A percentile compares a stretch with the other conserved stretches of the same genome.
Conservation (phyloP, 2,113 vertebrate genomes). For the Siniperca chuatsi region DNA sequence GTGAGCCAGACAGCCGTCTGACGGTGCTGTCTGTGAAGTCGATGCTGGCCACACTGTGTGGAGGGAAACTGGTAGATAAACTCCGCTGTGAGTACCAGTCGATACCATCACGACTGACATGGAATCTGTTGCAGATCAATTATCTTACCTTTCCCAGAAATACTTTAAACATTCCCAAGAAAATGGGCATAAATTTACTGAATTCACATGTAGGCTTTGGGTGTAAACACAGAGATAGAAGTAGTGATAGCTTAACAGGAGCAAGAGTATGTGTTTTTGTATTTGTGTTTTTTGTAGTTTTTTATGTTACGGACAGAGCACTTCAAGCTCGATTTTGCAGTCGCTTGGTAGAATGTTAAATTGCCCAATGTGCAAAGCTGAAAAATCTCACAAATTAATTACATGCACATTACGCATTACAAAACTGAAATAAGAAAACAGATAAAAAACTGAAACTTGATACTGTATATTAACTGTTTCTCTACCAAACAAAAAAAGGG, state of each 20-base stretch:
- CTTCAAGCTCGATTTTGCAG: neutral
- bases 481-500: no score
- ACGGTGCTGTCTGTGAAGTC: conserved; percentile 96
- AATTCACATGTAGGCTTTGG: neutral
- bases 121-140: neutral
- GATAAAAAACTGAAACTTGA: no score
- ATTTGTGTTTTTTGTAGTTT: neutral
- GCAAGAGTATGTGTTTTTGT: neutral
- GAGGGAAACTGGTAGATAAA: conserved; percentile 96
- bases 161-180: neutral
- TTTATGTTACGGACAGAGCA: neutral
- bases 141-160: neutral
- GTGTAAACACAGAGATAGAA: neutral
- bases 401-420: no score
- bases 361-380: no score
- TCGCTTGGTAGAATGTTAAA: no score
- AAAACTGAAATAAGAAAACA: no score
- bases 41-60: conserved; percentile 93
- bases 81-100: conserved; percentile 92
- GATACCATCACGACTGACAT: neutral
- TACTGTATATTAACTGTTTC: no score
- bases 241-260: neutral
- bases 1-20: conserved; percentile 91
- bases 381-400: no score
- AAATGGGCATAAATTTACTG: neutral